Base-by-base conservation (phyloP, 2,888 invertebrate species). In the Rotaria sp. region DNA sequence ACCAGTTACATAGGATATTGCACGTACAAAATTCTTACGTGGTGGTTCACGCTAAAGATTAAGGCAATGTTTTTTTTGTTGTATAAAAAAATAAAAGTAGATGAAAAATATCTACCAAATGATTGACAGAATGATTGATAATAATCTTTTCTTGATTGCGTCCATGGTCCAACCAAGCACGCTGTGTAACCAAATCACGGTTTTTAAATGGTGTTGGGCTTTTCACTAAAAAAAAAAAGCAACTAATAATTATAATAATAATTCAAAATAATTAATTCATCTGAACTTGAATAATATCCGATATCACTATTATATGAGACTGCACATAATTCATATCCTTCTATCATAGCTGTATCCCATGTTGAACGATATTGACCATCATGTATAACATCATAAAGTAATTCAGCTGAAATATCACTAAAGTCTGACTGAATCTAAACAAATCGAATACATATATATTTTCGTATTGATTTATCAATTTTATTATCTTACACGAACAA, bases 251-350 rank as follows among this genome's bases (percentile, higher is more conserved):
- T 1, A 35, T 67, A 18, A 3, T 67, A 67, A 18, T 50, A 50
- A 15, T 50, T 50, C 7, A 30, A 21, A 35, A 18, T 21, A 18
- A 67, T 67, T 5, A 11, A 59, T 59, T 18, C 2, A 21, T 67
- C 21, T 30, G 4, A 38, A 67, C 67, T 95, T 88, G 96, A 94
- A 92, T 96, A 96, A 91, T 96, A 96, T 80, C 96, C 95, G 88
- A 96, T 94, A 91, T 96, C 96, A 90, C 96, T 96, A 92, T 96
- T 96, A 48, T 95, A 95, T 92, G 96, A 96, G 90, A 96, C 93
- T 90, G 94, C 94, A 18, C 96, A 96, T 87, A 96, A 95, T 90
- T 96, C 96, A 89, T 94, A 94, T 0, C 95, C 94, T 84, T 94
- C 94, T 88, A 95, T 92, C 95, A 96, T 96, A 91, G 96, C 94